Evolutionary conservation across 2,113 vertebrate genomes (phyloP).

Genomic region (Athene noctua): DNA sequence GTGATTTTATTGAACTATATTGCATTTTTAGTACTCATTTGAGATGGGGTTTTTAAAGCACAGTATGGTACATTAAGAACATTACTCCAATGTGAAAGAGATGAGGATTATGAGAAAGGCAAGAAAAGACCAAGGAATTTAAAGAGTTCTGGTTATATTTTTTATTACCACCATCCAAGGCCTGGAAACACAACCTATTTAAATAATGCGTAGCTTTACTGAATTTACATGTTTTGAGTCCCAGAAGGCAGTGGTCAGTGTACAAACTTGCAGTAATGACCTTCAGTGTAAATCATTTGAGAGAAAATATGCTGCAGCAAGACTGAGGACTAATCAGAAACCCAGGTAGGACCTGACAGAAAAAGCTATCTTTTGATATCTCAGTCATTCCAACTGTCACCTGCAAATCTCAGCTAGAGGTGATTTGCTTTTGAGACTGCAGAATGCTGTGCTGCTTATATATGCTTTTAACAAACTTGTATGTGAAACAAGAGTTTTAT

Average conservation of each 20-base stretch:
- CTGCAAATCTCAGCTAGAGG: rapidly evolving
- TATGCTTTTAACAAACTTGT: neutral
- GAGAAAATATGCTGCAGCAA: neutral
- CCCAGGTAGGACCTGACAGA: neutral
- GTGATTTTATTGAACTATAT: constrained; percentile 15
- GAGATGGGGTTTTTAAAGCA: constrained; percentile 33
- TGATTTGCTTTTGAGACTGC: neutral
- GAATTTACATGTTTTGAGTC: neutral
- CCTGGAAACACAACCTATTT: neutral
- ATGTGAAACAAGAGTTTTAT: neutral
- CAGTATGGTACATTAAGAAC: neutral
- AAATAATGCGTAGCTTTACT: neutral
- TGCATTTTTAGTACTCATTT: constrained; percentile 35
- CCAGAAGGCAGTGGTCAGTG: neutral
- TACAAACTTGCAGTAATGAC: neutral
- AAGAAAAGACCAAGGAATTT: neutral
- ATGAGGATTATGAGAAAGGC: neutral
- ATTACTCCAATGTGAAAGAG: neutral
- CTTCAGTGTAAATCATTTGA: neutral
- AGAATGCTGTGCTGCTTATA: neutral
- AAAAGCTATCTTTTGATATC: neutral
- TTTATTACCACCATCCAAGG: neutral
- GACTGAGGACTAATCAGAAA: neutral
- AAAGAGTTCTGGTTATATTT: neutral
- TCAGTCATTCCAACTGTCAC: neutral